Percentiles rank a stretch among this genome's conserved stretches.
These are phyloP conservation scores for Hippocampus barbouri DNA, from an alignment of 2,113 vertebrate species.

Conservation along the genomic window DNA sequence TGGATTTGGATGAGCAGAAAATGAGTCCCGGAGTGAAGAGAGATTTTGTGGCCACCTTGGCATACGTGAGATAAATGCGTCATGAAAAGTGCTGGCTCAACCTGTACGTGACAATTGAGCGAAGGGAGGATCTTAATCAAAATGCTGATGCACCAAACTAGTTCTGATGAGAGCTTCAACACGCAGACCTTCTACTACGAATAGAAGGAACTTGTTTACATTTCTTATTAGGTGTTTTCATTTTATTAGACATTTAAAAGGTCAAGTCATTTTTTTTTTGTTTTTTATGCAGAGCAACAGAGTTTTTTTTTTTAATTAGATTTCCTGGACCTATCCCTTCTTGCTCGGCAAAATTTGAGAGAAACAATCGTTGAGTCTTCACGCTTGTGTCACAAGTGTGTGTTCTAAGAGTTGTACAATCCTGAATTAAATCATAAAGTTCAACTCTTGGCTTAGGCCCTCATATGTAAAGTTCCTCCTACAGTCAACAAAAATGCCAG, in stretches of 20 bases:
- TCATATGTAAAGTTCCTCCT: too few relatives aligned
- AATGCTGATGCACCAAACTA: not conserved
- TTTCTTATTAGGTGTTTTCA: not conserved
- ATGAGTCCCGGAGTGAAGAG: not conserved
- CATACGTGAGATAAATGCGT: not conserved
- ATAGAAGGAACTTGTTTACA: not conserved
- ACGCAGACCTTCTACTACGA: not conserved
- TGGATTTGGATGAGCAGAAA: not conserved
- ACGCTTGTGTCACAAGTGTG: not conserved
- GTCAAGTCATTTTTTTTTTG: not conserved
- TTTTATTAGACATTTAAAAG: not conserved
- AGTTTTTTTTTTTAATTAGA: not conserved
- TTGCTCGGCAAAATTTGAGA: not conserved
- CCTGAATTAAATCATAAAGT: not conserved
- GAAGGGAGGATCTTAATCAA: not conserved
- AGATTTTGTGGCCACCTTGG: not conserved
- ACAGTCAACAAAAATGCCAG: too few relatives aligned
- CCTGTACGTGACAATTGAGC: slow-evolving; percentile 12
- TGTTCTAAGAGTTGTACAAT: not conserved
- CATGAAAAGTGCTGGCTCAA: slow-evolving; percentile 28
- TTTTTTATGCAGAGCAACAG: not conserved
- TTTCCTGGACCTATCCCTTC: not conserved
- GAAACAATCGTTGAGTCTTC: not conserved
- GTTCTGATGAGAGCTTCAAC: not conserved
- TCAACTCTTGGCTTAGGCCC: too few relatives aligned